phyloP scores from a whole-genome alignment of 2,113 vertebrate species.

The Tetrao urogallus region DNA sequence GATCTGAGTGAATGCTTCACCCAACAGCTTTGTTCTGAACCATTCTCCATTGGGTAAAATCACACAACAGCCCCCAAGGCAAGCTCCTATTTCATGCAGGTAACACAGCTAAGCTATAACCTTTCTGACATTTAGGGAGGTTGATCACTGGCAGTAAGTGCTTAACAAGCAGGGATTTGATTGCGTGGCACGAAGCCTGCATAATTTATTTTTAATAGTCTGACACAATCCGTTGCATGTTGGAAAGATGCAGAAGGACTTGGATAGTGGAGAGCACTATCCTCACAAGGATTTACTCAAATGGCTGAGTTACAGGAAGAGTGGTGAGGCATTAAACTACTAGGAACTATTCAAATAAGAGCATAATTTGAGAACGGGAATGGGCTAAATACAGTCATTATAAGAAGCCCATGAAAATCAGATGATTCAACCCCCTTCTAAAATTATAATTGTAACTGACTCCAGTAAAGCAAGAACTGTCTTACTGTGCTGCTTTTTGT shows the following conservation, averaged over 20 bases:
- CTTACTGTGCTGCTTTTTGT: neutral
- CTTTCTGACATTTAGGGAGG: constrained; percentile 32
- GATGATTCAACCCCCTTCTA: neutral
- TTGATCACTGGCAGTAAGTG: constrained; percentile 48
- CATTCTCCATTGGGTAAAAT: neutral
- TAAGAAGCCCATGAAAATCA: neutral
- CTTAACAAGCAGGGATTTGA: constrained; percentile 64
- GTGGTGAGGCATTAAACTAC: neutral
- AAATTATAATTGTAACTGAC: neutral
- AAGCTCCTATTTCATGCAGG: neutral
- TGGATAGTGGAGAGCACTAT: neutral
- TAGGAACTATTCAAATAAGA: neutral
- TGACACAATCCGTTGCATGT: constrained; percentile 21
- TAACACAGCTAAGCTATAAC: constrained; percentile 8
- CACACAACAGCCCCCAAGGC: neutral
- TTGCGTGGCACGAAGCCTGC: constrained; percentile 46
- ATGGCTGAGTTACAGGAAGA: neutral
- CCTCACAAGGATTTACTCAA: neutral
- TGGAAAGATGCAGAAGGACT: constrained; percentile 14
- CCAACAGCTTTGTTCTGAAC: neutral
- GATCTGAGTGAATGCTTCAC: neutral
- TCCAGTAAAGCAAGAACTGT: neutral
- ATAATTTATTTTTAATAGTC: constrained; percentile 52
- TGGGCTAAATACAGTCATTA: neutral
- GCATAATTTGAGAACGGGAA: neutral